Conservation (phyloP, 2,797 vertebrate genomes). For the Acanthurus lineatus region DNA sequence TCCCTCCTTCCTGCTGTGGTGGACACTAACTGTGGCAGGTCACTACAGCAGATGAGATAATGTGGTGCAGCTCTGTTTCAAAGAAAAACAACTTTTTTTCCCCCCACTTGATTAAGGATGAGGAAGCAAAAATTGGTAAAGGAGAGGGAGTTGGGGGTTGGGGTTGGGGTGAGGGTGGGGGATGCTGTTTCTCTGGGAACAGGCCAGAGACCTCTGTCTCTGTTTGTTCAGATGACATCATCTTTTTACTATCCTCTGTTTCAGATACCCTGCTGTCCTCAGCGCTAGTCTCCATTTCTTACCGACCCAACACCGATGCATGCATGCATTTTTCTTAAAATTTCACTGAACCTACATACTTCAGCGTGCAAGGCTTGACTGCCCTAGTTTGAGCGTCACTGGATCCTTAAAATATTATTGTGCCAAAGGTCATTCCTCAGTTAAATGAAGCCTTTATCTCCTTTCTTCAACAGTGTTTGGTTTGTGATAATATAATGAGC, state of each 20-base stretch:
- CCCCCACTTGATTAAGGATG: constrained; percentile 73
- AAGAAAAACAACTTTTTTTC: constrained; percentile 72
- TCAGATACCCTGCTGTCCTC: constrained; percentile 82
- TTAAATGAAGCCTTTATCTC: constrained; percentile 25
- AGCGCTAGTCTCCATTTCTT: constrained; percentile 62
- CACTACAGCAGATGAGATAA: constrained; percentile 78
- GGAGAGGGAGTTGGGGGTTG: constrained; percentile 57
- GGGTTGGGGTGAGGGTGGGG: constrained; percentile 20
- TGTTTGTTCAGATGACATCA: constrained; percentile 87
- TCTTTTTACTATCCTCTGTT: constrained; percentile 83
- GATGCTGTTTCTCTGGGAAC: constrained; percentile 71
- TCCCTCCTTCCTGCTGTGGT: constrained; percentile 19
- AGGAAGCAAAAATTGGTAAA: constrained; percentile 72
- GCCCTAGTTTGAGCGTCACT: constrained; percentile 36
- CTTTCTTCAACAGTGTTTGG: constrained; percentile 24
- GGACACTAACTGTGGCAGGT: constrained; percentile 40
- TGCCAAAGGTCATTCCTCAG: constrained; percentile 46
- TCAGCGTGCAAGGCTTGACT: constrained; percentile 28
- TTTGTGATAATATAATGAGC: constrained; percentile 21
- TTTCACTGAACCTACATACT: constrained; percentile 56
- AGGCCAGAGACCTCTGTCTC: constrained; percentile 81
- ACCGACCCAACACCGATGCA: constrained; percentile 71
- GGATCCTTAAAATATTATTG: constrained; percentile 25
- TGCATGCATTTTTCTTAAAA: constrained; percentile 64
- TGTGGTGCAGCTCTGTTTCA: constrained; percentile 65